These are phyloP conservation scores for Odontamblyopus lacepedii DNA, from an alignment of 2,797 vertebrate species.

Conservation along the genomic window DNA sequence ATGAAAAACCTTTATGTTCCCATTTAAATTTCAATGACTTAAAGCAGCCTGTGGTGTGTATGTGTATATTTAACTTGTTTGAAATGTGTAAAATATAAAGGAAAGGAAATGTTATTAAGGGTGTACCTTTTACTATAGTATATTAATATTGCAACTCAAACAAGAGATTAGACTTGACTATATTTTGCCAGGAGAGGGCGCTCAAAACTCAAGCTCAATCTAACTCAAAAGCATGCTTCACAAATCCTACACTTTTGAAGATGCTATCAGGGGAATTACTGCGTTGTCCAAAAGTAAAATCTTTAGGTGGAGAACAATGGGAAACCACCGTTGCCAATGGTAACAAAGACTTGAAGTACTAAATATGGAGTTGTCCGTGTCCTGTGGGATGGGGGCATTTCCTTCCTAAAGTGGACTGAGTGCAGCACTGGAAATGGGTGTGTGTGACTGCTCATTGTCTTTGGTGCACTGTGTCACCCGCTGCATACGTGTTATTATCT, in stretches of 20 bases:
- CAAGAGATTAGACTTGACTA: no score
- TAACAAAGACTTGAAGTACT: slow-evolving; percentile 90
- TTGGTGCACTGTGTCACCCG: slow-evolving; percentile 14
- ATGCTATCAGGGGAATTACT: slow-evolving; percentile 74
- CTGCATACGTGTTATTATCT: slow-evolving; percentile 17
- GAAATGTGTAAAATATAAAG: not conserved
- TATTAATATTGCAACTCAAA: no score
- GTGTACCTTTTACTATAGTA: no score
- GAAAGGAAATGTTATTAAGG: no score
- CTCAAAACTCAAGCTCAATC: slow-evolving; percentile 2
- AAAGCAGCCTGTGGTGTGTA: not conserved
- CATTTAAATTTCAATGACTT: no score
- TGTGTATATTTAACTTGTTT: not conserved
- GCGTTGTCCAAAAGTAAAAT: slow-evolving; percentile 82
- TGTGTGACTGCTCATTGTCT: slow-evolving; percentile 42
- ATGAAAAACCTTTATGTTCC: no score
- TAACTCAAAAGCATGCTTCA: not conserved
- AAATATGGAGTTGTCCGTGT: slow-evolving; percentile 84
- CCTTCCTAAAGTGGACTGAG: slow-evolving; percentile 94
- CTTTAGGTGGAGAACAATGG: slow-evolving; percentile 87
- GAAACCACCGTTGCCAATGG: slow-evolving; percentile 81
- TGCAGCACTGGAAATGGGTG: slow-evolving; percentile 65
- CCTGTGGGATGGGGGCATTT: slow-evolving; percentile 83
- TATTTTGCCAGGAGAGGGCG: slow-evolving; percentile 59
- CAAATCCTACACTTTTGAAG: slow-evolving; percentile 33